Percentiles rank a stretch among this genome's conserved stretches.
These are phyloP conservation scores for Ctenochaetus hawaiiensis DNA, from an alignment of 2,797 vertebrate species.

Conservation along the genomic window DNA sequence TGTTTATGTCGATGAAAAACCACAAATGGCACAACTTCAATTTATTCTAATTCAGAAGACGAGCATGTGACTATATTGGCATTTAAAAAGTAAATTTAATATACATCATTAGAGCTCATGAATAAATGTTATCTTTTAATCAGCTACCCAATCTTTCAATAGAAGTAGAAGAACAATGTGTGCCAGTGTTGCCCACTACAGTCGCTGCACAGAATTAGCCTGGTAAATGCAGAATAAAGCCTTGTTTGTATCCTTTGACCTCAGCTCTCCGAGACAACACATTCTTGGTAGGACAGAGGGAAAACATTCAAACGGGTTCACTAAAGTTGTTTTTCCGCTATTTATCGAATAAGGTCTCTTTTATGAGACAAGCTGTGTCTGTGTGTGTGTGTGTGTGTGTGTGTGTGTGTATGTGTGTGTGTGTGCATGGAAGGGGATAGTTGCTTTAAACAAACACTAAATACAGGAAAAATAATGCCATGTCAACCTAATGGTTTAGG, in stretches of 20 bases:
- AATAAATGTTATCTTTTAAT: slow-evolving; percentile 66
- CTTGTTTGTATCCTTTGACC: slow-evolving; percentile 79
- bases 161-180: slow-evolving; percentile 66
- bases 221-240: slow-evolving; percentile 76
- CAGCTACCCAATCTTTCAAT: slow-evolving; percentile 61
- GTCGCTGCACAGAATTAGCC: slow-evolving; percentile 54
- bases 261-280: slow-evolving; percentile 75
- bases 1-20: slow-evolving; percentile 19
- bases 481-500: slow-evolving; percentile 65
- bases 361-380: slow-evolving; percentile 52
- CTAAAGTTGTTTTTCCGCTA: slow-evolving; percentile 70
- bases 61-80: slow-evolving; percentile 29
- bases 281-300: slow-evolving; percentile 74
- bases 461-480: slow-evolving; percentile 45
- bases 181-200: slow-evolving; percentile 66
- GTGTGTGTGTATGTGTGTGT: neutral
- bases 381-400: too few species aligned
- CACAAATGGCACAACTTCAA: slow-evolving; percentile 23
- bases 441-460: slow-evolving; percentile 57
- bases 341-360: slow-evolving; percentile 70
- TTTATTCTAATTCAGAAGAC: slow-evolving; percentile 21
- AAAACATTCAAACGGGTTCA: slow-evolving; percentile 66
- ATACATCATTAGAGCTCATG: slow-evolving; percentile 48
- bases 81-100: slow-evolving; percentile 48
- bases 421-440: neutral